Evolutionary conservation across 2,888 invertebrate species (phyloP).

Genomic region (Hypolimnas misippus): DNA sequence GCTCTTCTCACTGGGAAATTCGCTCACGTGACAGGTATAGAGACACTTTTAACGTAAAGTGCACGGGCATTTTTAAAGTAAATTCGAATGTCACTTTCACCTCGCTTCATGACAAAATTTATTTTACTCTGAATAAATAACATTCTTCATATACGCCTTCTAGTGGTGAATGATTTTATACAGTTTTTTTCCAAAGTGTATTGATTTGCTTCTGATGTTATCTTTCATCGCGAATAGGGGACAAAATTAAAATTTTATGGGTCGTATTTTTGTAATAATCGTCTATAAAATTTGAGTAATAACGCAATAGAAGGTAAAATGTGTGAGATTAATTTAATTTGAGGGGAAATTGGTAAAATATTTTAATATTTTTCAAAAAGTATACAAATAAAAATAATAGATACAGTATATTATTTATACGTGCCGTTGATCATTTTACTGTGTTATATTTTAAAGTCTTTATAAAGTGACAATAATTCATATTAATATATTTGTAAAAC

Average conservation of each 20-base stretch:
- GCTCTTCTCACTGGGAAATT: conserved; percentile 93
- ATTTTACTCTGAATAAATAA: too few relatives aligned
- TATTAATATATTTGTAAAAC: too few relatives aligned
- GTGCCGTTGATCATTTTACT: too few relatives aligned
- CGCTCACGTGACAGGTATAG: conserved; percentile 89
- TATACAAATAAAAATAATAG: too few relatives aligned
- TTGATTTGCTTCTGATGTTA: not conserved
- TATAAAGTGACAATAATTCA: too few relatives aligned
- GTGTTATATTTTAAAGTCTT: too few relatives aligned
- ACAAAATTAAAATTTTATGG: not conserved
- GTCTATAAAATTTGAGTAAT: not conserved
- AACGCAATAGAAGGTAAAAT: not conserved
- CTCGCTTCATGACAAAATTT: not conserved
- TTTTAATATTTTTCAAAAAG: not conserved
- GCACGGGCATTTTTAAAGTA: not conserved
- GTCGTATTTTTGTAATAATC: not conserved
- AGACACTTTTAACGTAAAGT: conserved; percentile 18
- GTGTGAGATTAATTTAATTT: not conserved
- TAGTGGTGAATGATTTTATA: too few relatives aligned
- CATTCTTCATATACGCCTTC: too few relatives aligned
- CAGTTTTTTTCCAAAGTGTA: not conserved
- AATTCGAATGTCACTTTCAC: not conserved
- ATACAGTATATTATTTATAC: too few relatives aligned
- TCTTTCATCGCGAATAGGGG: not conserved
- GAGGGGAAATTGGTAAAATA: not conserved